phyloP scores from a whole-genome alignment of 2,797 vertebrate species.

The Denticeps clupeoides region DNA sequence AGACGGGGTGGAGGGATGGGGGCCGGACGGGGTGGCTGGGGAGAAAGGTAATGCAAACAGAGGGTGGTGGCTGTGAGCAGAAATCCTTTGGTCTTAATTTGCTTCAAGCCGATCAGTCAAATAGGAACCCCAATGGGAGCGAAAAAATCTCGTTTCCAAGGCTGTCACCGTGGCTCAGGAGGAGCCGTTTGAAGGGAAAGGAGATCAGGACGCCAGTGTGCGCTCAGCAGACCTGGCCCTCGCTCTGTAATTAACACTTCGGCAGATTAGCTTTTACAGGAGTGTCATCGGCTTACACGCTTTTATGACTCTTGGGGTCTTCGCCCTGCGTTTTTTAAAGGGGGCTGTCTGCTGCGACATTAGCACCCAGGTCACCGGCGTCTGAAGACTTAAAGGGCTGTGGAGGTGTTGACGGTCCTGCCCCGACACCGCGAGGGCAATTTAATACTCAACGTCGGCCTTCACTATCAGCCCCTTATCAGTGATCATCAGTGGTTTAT shows the following conservation, averaged over 20 bases:
- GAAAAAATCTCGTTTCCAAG: slow-evolving; percentile 52
- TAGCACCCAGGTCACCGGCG: too few relatives aligned
- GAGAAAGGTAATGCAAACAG: slow-evolving; percentile 48
- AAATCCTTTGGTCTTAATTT: slow-evolving; percentile 42
- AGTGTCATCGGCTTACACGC: slow-evolving; percentile 52
- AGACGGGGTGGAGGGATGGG: too few relatives aligned
- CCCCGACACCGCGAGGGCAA: too few relatives aligned
- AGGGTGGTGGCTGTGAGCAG: slow-evolving; percentile 6
- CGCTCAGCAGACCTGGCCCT: slow-evolving; percentile 33
- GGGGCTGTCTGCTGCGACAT: slow-evolving; percentile 5
- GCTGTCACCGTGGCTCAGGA: slow-evolving; percentile 35
- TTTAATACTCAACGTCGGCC: too few relatives aligned
- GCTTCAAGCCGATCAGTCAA: slow-evolving; percentile 51
- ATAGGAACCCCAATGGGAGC: slow-evolving; percentile 42
- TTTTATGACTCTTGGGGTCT: slow-evolving; percentile 51
- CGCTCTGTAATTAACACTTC: slow-evolving; percentile 58
- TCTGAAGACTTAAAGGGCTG: too few relatives aligned
- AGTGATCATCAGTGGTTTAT: too few relatives aligned
- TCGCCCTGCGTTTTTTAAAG: slow-evolving; percentile 4
- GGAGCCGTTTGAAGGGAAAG: slow-evolving; percentile 31
- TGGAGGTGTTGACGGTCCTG: too few relatives aligned
- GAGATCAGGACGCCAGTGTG: slow-evolving; percentile 37
- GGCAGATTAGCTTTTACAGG: slow-evolving; percentile 66
- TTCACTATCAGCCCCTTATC: too few relatives aligned
- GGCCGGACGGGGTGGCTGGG: too few relatives aligned